Base-by-base conservation (phyloP, 2,797 vertebrate species). In the Chaenodraco wilsoni region DNA sequence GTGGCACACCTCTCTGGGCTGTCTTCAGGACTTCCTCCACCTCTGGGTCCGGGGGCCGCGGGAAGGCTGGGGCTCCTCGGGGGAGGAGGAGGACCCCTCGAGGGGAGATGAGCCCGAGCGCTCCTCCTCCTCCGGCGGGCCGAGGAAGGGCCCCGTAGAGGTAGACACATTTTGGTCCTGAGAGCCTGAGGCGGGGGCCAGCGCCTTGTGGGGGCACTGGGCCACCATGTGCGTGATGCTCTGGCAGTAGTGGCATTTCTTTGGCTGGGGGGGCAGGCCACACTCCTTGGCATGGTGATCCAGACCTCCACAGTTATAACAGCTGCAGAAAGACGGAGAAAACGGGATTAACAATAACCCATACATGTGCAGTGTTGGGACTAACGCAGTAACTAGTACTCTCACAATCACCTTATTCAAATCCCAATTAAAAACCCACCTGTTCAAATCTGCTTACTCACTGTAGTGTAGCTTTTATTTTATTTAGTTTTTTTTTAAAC, bases 171-270 rank as follows among this genome's bases (percentile, higher is more conserved):
- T 89, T 79, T 88, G 92, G 83, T 96, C 97, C 96, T 98, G 97
- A 87, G 96, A 96, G 90, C 94, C 95, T 90, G 95, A 89, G 19
- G 94, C 90, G 68, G 93, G 94, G 83, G 95, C 95, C 92, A 95
- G 95, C 68, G 93, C 94, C 94, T 96, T 98, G 77, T 93, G 90
- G 7, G 97, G 97, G 89, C 97, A 99, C 82, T 96, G 97, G 83
- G 97, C 97, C 74, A 99, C 96, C 97, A 99, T 99, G 92, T 99
- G 98, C 90, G 91, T 96, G 90, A 97, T 96, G 93, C 97, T 99
- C 93, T 99, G 97, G 95, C 98, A 99, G 95, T 96, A 99, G 94
- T 99, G 97, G 94, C 97, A 99, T 93, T 98, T 99, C 96, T 99
- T 99, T 91, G 98, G 98, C 95, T 99, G 97, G 9, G 98, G 97